These are phyloP conservation scores for Echinometra lucunter DNA, from an alignment of 53 echinoderm and acorn worm species.

Conservation along the genomic window DNA sequence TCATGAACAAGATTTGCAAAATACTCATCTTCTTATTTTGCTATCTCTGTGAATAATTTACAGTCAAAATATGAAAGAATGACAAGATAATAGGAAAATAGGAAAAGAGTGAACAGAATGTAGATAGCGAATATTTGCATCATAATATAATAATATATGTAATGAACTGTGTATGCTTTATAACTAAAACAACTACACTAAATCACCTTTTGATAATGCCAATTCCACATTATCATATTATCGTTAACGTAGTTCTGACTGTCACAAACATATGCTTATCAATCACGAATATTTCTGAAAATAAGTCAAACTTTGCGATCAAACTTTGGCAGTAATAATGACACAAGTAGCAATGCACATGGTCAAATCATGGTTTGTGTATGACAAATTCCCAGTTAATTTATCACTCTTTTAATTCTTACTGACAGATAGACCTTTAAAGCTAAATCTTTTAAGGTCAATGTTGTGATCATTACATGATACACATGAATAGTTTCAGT, in stretches of 20 bases:
- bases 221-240: neutral
- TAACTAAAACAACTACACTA: neutral
- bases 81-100: neutral
- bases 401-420: neutral
- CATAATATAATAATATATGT: neutral
- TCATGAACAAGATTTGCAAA: neutral
- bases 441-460: neutral
- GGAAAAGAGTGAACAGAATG: neutral
- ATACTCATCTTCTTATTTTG: neutral
- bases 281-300: neutral
- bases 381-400: neutral
- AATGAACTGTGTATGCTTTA: neutral
- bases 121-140: neutral
- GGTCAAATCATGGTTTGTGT: neutral
- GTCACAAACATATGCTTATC: neutral
- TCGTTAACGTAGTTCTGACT: neutral
- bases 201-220: neutral
- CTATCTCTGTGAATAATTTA: neutral
- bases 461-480: neutral
- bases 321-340: conserved; percentile 9
- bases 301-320: neutral
- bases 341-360: neutral
- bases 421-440: neutral
- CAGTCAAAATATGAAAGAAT: neutral
- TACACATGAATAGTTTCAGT: neutral